Evolutionary conservation across 2,797 vertebrate genomes (phyloP).

Genomic region (Staurois parvus): DNA sequence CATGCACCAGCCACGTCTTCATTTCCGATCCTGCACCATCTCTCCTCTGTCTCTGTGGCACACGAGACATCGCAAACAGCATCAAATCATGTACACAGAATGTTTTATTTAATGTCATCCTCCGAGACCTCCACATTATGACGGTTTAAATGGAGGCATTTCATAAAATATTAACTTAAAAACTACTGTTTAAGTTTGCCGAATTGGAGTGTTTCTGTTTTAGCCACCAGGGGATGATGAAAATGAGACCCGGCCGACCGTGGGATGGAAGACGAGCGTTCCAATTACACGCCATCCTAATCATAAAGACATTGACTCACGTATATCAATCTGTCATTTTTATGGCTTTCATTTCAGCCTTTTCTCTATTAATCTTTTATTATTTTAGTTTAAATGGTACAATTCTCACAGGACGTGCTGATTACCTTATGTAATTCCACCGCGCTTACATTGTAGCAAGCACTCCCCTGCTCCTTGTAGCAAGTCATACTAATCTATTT

Average conservation of each 20-base stretch:
- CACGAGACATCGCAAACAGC: not conserved
- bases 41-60: not conserved
- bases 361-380: constrained; percentile 82
- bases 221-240: constrained; percentile 55
- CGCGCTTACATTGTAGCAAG: constrained; percentile 16
- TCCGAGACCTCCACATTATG: constrained; percentile 33
- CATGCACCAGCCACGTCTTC: too few species aligned
- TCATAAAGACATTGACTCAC: constrained; percentile 77
- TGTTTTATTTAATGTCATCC: constrained; percentile 25
- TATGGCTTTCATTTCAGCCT: constrained; percentile 79
- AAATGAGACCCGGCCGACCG: constrained; percentile 69
- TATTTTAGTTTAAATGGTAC: constrained; percentile 78
- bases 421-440: constrained; percentile 71
- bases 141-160: constrained; percentile 47
- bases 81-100: not conserved
- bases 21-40: too few species aligned
- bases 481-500: constrained; percentile 23
- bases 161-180: constrained; percentile 63
- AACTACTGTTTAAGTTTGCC: constrained; percentile 57
- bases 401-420: constrained; percentile 71
- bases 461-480: not conserved
- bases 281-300: constrained; percentile 82
- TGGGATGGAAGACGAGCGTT: constrained; percentile 76
- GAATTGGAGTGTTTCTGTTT: constrained; percentile 55
- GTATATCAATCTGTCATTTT: constrained; percentile 79